Conservation (phyloP, 1,140 invertebrate genomes). For the Drosophila virilis region DNA sequence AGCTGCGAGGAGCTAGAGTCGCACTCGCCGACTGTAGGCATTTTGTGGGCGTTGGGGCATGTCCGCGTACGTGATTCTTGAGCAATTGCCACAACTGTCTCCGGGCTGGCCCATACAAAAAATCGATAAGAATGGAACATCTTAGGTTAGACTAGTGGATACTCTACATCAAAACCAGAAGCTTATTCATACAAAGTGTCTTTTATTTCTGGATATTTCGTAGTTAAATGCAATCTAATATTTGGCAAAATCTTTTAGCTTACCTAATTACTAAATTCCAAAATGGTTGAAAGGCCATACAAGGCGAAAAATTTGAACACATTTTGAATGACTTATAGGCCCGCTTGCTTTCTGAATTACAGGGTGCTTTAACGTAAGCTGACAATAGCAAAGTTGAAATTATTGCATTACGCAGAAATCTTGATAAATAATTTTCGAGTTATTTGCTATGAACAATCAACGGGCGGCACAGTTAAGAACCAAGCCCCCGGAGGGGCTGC, state of each 20-base stretch:
- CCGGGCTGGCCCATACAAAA: slow-evolving; percentile 12
- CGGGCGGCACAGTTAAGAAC: slow-evolving; percentile 44
- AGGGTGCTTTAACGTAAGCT: neutral
- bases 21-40: slow-evolving; percentile 15
- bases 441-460: slow-evolving; percentile 41
- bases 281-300: too few relatives aligned
- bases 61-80: slow-evolving; percentile 64
- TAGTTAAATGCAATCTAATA: too few relatives aligned
- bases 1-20: neutral
- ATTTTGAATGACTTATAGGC: too few relatives aligned
- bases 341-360: neutral
- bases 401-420: slow-evolving; percentile 55
- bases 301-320: too few relatives aligned
- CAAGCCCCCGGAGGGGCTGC: slow-evolving; percentile 35
- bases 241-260: too few relatives aligned
- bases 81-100: slow-evolving; percentile 57
- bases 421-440: slow-evolving; percentile 44
- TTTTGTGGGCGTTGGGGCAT: slow-evolving; percentile 32
- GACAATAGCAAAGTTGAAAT: slow-evolving; percentile 27
- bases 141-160: neutral
- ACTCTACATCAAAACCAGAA: neutral
- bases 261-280: too few relatives aligned
- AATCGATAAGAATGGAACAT: slow-evolving; percentile 41
- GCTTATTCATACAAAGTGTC: too few relatives aligned
- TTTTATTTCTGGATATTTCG: too few relatives aligned